A percentile compares a stretch with the other conserved stretches of the same genome.
Evolutionary conservation across 2,888 invertebrate species (phyloP).

Genomic region (Pyrrhosoma nymphula): DNA sequence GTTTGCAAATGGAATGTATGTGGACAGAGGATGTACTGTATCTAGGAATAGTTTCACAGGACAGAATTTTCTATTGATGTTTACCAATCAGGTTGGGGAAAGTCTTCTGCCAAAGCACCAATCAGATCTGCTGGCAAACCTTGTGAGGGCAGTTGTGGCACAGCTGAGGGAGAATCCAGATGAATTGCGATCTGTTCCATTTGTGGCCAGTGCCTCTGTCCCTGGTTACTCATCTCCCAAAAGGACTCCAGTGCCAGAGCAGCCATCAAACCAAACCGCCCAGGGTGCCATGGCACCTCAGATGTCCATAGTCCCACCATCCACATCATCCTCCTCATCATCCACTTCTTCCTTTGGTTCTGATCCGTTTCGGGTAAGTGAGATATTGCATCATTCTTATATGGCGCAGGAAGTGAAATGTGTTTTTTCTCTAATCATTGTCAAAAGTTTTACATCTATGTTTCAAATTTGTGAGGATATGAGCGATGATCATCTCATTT

Average conservation of each 20-base stretch:
- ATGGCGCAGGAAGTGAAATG: neutral
- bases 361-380: constrained; percentile 74
- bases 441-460: no score
- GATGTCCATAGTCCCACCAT: constrained; percentile 44
- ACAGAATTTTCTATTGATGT: neutral
- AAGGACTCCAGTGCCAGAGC: constrained; percentile 77
- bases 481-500: no score
- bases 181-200: constrained; percentile 83
- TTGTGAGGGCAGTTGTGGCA: constrained; percentile 91
- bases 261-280: constrained; percentile 69
- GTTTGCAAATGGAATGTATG: no score
- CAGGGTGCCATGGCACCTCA: neutral
- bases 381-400: neutral
- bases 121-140: constrained; percentile 88
- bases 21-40: no score
- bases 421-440: neutral
- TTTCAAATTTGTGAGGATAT: no score
- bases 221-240: constrained; percentile 73
- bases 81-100: constrained; percentile 84
- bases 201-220: constrained; percentile 76
- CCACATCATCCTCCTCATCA: constrained; percentile 70
- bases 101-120: constrained; percentile 89
- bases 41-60: no score
- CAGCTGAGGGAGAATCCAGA: constrained; percentile 90
- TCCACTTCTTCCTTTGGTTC: constrained; percentile 72